These are phyloP conservation scores for Stenichneumon culpator DNA, from an alignment of 2,888 invertebrate species.

Conservation along the genomic window DNA sequence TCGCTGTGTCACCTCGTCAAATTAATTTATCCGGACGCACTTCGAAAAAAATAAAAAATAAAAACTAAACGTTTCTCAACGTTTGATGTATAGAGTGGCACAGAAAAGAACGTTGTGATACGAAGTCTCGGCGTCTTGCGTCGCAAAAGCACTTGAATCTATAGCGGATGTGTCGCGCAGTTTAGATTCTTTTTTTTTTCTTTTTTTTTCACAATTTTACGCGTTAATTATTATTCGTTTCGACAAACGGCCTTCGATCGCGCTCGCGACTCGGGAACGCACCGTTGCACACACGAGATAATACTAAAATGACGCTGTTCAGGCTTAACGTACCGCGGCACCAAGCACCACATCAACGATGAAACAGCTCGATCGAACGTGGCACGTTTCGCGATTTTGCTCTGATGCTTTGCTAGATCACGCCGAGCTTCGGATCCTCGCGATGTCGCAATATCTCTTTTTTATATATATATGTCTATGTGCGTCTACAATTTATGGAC, in stretches of 20 bases:
- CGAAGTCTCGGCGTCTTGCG: neutral
- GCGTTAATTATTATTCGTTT: slow-evolving; percentile 70
- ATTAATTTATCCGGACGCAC: neutral
- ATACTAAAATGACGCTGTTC: slow-evolving; percentile 45
- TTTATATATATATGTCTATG: neutral
- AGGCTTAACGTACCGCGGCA: slow-evolving; percentile 51
- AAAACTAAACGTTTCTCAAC: neutral
- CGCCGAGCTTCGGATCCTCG: slow-evolving; percentile 28
- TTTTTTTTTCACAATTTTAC: slow-evolving; percentile 61
- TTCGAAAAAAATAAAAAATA: neutral
- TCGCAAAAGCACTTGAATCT: slow-evolving; percentile 35
- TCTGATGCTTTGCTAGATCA: slow-evolving; percentile 23
- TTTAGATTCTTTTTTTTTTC: slow-evolving; percentile 30
- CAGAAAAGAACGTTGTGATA: neutral
- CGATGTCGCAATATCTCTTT: slow-evolving; percentile 61
- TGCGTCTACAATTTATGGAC: slow-evolving; percentile 67
- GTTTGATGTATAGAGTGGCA: neutral
- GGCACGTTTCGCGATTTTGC: slow-evolving; percentile 63
- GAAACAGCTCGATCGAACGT: slow-evolving; percentile 50
- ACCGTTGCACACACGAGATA: slow-evolving; percentile 65
- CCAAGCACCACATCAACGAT: slow-evolving; percentile 45
- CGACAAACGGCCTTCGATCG: slow-evolving; percentile 65
- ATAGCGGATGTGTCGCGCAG: slow-evolving; percentile 14
- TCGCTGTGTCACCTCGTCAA: neutral
- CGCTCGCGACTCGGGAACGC: slow-evolving; percentile 49